A percentile compares a stretch with the other conserved stretches of the same genome.
Evolutionary conservation across 2,113 vertebrate species (phyloP).

Genomic region (Xerus inauris): DNA sequence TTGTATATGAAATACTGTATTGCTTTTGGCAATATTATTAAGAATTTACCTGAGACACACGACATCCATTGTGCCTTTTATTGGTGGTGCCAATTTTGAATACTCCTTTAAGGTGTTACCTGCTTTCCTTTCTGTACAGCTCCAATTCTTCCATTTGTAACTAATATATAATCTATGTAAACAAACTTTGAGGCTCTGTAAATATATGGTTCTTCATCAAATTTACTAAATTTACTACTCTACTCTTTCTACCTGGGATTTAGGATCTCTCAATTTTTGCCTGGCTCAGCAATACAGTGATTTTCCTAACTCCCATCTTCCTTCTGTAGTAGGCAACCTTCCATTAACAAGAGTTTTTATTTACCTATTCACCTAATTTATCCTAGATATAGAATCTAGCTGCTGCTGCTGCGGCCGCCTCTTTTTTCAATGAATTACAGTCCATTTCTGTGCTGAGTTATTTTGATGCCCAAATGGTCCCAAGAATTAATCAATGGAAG

Average conservation of each 20-base stretch:
- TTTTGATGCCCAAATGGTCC: neutral
- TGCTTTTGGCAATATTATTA: neutral
- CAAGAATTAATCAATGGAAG: neutral
- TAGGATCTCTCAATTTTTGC: neutral
- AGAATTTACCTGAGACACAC: neutral
- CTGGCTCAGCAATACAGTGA: neutral
- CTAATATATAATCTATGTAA: neutral
- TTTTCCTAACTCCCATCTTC: neutral
- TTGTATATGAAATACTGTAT: neutral
- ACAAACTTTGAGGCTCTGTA: neutral
- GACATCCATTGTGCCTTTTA: neutral
- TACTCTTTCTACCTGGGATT: neutral
- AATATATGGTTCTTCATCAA: neutral
- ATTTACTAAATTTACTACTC: no score
- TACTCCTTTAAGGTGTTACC: neutral
- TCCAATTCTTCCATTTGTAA: neutral
- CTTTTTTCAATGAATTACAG: neutral
- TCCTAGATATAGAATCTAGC: neutral
- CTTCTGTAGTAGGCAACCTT: neutral
- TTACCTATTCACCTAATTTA: neutral
- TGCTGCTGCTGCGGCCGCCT: no score
- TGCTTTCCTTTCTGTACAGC: neutral
- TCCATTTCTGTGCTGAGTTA: neutral
- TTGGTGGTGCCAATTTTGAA: neutral
- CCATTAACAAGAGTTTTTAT: neutral